Conservation (phyloP, 2,797 vertebrate species). For the Hippocampus kuda region DNA sequence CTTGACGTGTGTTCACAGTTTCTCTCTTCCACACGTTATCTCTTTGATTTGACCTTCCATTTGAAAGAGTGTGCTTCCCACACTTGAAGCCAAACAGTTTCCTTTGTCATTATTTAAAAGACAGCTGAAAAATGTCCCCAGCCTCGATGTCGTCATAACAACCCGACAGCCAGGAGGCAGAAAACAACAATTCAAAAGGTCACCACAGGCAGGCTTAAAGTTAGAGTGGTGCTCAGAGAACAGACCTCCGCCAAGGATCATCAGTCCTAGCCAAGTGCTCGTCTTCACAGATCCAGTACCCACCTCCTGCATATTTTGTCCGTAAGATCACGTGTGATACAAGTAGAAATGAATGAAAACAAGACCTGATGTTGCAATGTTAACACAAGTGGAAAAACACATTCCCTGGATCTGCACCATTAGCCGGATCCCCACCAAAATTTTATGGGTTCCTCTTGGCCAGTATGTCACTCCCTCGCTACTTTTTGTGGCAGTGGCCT, state of each 20-base stretch:
- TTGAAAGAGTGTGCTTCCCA: not conserved
- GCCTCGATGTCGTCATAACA: slow-evolving; percentile 7
- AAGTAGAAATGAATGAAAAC: slow-evolving; percentile 3
- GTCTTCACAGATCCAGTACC: not conserved
- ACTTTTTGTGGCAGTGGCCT: not conserved
- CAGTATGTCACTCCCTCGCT: too few species aligned
- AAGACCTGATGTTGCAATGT: not conserved
- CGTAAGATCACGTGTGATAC: not conserved
- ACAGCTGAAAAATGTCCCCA: slow-evolving; percentile 54
- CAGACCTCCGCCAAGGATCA: not conserved
- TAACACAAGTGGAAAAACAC: slow-evolving; percentile 4
- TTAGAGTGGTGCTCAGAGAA: not conserved
- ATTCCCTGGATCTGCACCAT: slow-evolving; percentile 7
- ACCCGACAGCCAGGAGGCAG: slow-evolving; percentile 9
- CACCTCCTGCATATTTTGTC: not conserved
- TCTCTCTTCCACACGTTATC: not conserved
- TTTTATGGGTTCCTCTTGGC: slow-evolving; percentile 4
- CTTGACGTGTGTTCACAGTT: not conserved
- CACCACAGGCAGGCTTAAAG: not conserved
- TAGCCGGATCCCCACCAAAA: slow-evolving; percentile 1
- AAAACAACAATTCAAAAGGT: slow-evolving; percentile 2
- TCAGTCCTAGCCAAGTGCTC: not conserved
- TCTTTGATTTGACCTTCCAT: not conserved
- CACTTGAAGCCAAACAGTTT: slow-evolving; percentile 33
- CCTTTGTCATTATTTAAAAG: slow-evolving; percentile 38